A percentile compares a stretch with the other conserved stretches of the same genome.
Conservation (phyloP, 2,888 invertebrate genomes). For the Aricia artaxerxes region DNA sequence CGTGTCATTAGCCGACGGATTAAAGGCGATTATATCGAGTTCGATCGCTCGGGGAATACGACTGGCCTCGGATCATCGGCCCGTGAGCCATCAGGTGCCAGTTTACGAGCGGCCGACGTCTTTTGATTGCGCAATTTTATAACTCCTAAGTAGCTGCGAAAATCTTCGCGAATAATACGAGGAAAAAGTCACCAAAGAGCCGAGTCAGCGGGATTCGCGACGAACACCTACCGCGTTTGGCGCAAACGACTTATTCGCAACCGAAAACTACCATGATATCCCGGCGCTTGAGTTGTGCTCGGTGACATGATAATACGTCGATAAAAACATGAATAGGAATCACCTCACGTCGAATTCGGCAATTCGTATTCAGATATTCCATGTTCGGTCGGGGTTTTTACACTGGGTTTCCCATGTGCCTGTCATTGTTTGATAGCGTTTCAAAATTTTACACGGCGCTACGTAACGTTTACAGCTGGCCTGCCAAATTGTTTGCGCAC, state of each 20-base stretch:
- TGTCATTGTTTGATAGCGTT: conserved; percentile 7
- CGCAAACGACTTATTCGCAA: background rate
- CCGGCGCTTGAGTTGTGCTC: background rate
- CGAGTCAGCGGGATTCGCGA: background rate
- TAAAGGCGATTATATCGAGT: conserved; percentile 47
- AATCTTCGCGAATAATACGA: background rate
- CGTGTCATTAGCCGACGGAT: conserved; percentile 62
- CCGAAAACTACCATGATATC: background rate
- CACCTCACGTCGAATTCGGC: conserved; percentile 24
- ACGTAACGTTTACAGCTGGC: conserved; percentile 11
- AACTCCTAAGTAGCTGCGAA: background rate
- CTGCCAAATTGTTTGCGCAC: conserved; percentile 6
- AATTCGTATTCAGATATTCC: conserved; percentile 23
- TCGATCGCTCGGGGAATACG: conserved; percentile 58
- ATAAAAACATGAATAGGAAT: conserved; percentile 6
- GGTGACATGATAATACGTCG: conserved; percentile 11
- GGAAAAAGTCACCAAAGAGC: background rate
- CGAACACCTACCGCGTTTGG: background rate
- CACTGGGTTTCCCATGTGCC: conserved; percentile 11
- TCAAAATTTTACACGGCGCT: conserved; percentile 11
- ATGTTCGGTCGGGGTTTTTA: conserved; percentile 22
- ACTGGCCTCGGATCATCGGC: conserved; percentile 53
- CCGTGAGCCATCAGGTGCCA: background rate
- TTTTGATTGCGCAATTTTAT: conserved; percentile 1
- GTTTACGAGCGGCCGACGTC: background rate